Percentiles rank a stretch among this genome's conserved stretches.
Conservation (phyloP, 1,140 invertebrate genomes). For the Anastatus disparis region DNA sequence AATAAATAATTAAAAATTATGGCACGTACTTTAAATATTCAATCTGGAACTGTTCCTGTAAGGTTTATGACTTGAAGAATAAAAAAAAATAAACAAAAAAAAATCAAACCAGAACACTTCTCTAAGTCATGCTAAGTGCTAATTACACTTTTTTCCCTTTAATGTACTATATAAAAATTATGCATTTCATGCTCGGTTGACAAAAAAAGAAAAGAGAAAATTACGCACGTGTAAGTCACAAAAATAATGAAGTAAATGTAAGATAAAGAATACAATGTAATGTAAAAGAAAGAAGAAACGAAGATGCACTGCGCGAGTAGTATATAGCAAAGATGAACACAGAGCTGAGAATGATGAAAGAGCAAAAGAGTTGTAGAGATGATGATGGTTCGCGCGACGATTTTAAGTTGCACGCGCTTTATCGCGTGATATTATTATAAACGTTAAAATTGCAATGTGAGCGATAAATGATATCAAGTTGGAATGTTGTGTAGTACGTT, state of each 20-base stretch:
- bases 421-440: conserved; percentile 14
- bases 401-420: conserved; percentile 27
- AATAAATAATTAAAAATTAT: too few relatives aligned
- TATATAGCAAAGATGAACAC: conserved; percentile 5
- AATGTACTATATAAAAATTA: not conserved
- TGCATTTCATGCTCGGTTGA: conserved; percentile 4
- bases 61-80: not conserved
- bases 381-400: too few relatives aligned
- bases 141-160: not conserved
- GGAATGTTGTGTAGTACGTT: too few relatives aligned
- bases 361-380: not conserved
- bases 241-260: not conserved
- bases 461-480: conserved; percentile 13
- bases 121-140: conserved; percentile 5
- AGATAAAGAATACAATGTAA: not conserved
- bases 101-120: conserved; percentile 6
- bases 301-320: not conserved
- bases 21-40: too few relatives aligned
- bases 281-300: not conserved
- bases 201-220: not conserved
- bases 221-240: conserved; percentile 12
- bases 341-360: not conserved
- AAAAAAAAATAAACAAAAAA: conserved; percentile 20
- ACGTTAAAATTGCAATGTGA: conserved; percentile 2
- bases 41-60: too few relatives aligned